A percentile compares a stretch with the other conserved stretches of the same genome.
These are phyloP conservation scores for Drosophila pachea DNA, from an alignment of 1,140 invertebrate genomes.

Conservation along the genomic window DNA sequence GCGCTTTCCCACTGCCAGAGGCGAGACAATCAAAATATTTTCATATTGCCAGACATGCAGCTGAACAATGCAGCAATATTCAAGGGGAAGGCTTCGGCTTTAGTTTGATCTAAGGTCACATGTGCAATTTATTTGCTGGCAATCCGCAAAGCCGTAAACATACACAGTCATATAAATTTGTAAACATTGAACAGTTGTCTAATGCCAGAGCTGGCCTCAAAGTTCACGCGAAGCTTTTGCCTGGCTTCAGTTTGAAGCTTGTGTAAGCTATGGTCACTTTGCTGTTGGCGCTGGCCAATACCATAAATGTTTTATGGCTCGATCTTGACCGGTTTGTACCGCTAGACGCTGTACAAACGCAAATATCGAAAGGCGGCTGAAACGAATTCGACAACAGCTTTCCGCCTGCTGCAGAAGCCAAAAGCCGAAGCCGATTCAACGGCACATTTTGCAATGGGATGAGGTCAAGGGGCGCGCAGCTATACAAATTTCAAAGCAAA, in stretches of 20 bases:
- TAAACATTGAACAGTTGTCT: constrained; percentile 28
- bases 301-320: constrained; percentile 51
- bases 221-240: constrained; percentile 43
- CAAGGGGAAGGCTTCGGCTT: constrained; percentile 54
- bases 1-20: constrained; percentile 39
- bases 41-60: constrained; percentile 47
- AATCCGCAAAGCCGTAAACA: not conserved
- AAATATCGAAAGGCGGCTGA: constrained; percentile 1
- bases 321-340: constrained; percentile 76
- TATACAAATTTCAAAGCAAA: constrained; percentile 48
- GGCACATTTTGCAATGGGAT: constrained; percentile 66
- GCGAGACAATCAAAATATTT: constrained; percentile 62
- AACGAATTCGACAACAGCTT: constrained; percentile 37
- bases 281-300: constrained; percentile 44
- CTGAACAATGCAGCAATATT: constrained; percentile 51
- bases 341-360: constrained; percentile 38
- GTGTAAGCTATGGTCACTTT: constrained; percentile 44
- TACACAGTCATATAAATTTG: constrained; percentile 7
- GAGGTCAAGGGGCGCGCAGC: constrained; percentile 59
- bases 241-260: not conserved
- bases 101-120: constrained; percentile 47
- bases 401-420: constrained; percentile 36
- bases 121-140: constrained; percentile 10
- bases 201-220: constrained; percentile 13
- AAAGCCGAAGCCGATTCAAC: constrained; percentile 24